A percentile compares a stretch with the other conserved stretches of the same genome.
These are phyloP conservation scores for Hemiscyllium ocellatum DNA, from an alignment of 2,113 vertebrate genomes.

Conservation along the genomic window DNA sequence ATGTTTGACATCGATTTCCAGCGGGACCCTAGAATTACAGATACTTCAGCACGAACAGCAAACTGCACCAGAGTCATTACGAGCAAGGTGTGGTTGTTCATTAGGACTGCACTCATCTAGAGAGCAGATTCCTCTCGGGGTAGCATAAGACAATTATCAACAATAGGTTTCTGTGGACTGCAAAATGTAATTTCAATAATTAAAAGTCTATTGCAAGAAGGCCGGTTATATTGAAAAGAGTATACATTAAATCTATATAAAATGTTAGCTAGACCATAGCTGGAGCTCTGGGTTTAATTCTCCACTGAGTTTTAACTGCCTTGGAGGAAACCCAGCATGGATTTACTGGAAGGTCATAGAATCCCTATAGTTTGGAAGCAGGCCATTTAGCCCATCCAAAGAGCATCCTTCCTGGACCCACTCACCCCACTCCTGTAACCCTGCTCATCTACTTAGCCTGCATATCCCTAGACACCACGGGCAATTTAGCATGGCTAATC, in stretches of 20 bases:
- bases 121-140: not conserved
- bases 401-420: too few relatives aligned
- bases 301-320: too few relatives aligned
- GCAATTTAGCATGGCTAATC: too few relatives aligned
- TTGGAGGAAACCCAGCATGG: too few relatives aligned
- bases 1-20: slow-evolving; percentile 98
- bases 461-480: too few relatives aligned
- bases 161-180: not conserved
- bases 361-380: too few relatives aligned
- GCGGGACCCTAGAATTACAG: slow-evolving; percentile 67
- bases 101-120: not conserved
- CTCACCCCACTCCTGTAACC: too few relatives aligned
- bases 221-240: not conserved
- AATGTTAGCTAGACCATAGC: not conserved
- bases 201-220: not conserved
- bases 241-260: not conserved
- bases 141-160: not conserved
- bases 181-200: not conserved
- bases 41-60: not conserved
- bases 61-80: not conserved
- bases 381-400: too few relatives aligned
- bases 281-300: not conserved
- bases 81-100: not conserved
- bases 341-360: too few relatives aligned
- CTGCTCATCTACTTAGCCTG: too few relatives aligned